phyloP scores from a whole-genome alignment of 2,797 vertebrate species.

The Tragelaphus eurycerus region DNA sequence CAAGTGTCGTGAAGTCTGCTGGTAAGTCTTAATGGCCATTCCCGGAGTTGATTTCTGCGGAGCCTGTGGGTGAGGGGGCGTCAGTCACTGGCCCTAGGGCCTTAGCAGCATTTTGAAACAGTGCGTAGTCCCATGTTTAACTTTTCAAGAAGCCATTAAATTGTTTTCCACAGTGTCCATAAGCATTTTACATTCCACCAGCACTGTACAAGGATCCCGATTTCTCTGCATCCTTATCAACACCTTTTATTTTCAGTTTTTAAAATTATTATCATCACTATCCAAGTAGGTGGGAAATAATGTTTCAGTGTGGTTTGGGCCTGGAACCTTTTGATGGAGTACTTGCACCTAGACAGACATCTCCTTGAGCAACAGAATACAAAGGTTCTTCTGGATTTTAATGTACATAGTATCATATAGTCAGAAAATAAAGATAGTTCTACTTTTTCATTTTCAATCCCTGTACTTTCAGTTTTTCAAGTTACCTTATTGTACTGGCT shows the following conservation, averaged over 20 bases:
- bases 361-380: neutral
- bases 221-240: neutral
- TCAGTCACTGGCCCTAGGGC: neutral
- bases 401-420: too few species aligned
- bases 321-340: neutral
- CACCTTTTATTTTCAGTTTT: neutral
- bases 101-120: neutral
- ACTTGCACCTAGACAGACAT: neutral
- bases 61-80: rapidly evolving
- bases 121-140: neutral
- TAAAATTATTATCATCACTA: neutral
- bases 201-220: neutral
- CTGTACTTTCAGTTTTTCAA: neutral
- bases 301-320: neutral
- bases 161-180: neutral
- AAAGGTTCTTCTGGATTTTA: neutral
- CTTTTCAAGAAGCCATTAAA: neutral
- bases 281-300: neutral
- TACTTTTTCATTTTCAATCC: neutral
- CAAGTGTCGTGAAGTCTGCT: constrained; percentile 71
- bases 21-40: constrained; percentile 48
- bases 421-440: neutral
- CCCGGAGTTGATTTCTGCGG: neutral
- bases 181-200: neutral
- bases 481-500: neutral